Base-by-base conservation (phyloP, 2,113 vertebrate genomes). In the Festucalex cinctus region DNA sequence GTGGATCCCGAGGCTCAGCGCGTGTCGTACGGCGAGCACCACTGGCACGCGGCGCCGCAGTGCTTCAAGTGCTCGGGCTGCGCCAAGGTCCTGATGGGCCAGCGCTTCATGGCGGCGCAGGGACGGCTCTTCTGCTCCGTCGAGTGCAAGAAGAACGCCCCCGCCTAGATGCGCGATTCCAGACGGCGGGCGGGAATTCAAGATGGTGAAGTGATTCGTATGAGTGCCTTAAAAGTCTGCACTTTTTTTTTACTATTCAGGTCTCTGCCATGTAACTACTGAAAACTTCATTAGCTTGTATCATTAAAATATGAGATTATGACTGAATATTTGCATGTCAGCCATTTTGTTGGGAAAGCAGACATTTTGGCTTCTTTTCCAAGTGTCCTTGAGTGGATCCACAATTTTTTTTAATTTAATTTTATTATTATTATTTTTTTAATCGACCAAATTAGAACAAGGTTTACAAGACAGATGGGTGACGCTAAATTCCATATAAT, bases 11-110 rank as follows among this genome's bases (percentile, higher is more conserved):
- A 99, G 85, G 95, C 94, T 19, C 96, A 98, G 76, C 86, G 97
- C 39, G 96, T 99, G 53, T 93, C 94, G 3, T 98, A 96, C 63
- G 96, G 95, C 62, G 94, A 80, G 28, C 92, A 94, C 85, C 95
- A 93, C 88, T 99, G 97, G 97, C 97, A 99, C 0, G 96, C 96
- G 0, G 85, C 90, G 0, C 83, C 90, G 0, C 85, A 94, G 28
- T 99, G 97, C 80, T 99, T 99, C 84, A 84, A 93, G 74, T 99
- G 97, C 76, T 94, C 94, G 64, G 94, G 95, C 63, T 99, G 97
- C 82, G 92, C 94, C 89, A 95, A 94, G 86, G 93, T 94, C 69
- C 92, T 99, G 4, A 91, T 96, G 7, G 95, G 93, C 48, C 93
- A 95, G 88, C 96, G 95, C 88, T 99, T 99, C 88, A 97, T 99